These are phyloP conservation scores for Mercenaria mercenaria DNA, from an alignment of 1,140 invertebrate genomes.

Conservation along the genomic window DNA sequence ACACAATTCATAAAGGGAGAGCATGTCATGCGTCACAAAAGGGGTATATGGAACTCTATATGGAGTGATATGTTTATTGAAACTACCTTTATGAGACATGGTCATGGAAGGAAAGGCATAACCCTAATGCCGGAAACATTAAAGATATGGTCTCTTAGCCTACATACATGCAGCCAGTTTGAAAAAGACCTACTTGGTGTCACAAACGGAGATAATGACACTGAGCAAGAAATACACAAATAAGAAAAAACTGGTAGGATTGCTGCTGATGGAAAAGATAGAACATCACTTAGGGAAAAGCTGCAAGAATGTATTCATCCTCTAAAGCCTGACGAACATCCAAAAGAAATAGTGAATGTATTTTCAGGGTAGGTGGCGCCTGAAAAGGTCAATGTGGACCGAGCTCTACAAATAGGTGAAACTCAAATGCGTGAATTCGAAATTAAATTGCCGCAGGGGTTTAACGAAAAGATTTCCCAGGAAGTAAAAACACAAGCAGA, in stretches of 20 bases:
- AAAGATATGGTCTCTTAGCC: neutral
- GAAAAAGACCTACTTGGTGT: neutral
- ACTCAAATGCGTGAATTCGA: neutral
- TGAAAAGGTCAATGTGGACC: neutral
- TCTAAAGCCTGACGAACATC: neutral
- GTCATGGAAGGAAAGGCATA: slow-evolving; percentile 64
- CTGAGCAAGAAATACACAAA: neutral
- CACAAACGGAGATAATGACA: neutral
- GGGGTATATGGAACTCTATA: slow-evolving; percentile 65
- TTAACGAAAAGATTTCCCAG: neutral
- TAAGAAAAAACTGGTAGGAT: neutral
- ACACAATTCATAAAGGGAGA: neutral
- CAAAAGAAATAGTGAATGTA: slow-evolving; percentile 1
- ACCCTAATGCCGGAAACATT: slow-evolving; percentile 9
- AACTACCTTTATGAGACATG: slow-evolving; percentile 70
- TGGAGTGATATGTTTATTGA: slow-evolving; percentile 72
- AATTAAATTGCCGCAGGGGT: neutral
- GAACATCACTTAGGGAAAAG: neutral
- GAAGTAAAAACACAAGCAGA: neutral
- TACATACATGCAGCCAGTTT: neutral
- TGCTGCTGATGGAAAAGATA: neutral
- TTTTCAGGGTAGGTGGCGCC: neutral
- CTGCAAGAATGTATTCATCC: slow-evolving; percentile 16
- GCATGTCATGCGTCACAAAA: slow-evolving; percentile 58
- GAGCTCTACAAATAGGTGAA: neutral